Evolutionary conservation across 2,888 invertebrate species (phyloP), one percentile per base, ranked within the genome.

Genomic region (Harpalus rufipes): DNA sequence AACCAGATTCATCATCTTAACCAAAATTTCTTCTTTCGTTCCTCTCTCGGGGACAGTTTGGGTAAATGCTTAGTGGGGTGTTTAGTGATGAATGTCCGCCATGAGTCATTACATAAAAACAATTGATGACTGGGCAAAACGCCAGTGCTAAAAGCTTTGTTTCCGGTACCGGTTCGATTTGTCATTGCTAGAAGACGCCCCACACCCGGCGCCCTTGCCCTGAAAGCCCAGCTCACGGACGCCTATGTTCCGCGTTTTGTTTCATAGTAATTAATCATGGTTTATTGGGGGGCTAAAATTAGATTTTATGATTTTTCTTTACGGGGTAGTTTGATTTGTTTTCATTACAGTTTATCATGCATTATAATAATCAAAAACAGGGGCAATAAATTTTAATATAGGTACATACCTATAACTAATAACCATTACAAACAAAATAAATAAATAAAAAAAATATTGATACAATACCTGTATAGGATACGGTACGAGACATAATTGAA

Each of bases 71-170:
- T 74, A 74, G 72, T 44, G 16, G 72, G 7, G 44, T 16, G 72
- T 14, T 74, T 44, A 14, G 44, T 74, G 72, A 74, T 74, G 41
- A 44, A 74, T 74, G 72, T 41, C 41, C 18, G 72, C 72, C 72
- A 74, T 74, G 72, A 74, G 72, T 41, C 72, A 74, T 74, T 81
- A 81, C 51, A 81, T 81, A 81, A 81, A 81, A 81, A 81, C 81
- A 81, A 81, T 16, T 81, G 81, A 81, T 81, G 81, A 81, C 81
- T 81, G 63, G 81, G 81, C 81, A 63, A 61, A 65, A 81, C 61
- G 81, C 81, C 81, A 81, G 81, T 65, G 81, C 65, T 81, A 81
- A 81, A 81, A 81, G 81, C 81, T 81, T 63, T 81, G 81, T 81
- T 81, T 81, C 81, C 81, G 81, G 81, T 81, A 61, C 59, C 41